A percentile compares a stretch with the other conserved stretches of the same genome.
phyloP scores from a whole-genome alignment of 1,140 invertebrate genomes.

The Drosophila seguyi region DNA sequence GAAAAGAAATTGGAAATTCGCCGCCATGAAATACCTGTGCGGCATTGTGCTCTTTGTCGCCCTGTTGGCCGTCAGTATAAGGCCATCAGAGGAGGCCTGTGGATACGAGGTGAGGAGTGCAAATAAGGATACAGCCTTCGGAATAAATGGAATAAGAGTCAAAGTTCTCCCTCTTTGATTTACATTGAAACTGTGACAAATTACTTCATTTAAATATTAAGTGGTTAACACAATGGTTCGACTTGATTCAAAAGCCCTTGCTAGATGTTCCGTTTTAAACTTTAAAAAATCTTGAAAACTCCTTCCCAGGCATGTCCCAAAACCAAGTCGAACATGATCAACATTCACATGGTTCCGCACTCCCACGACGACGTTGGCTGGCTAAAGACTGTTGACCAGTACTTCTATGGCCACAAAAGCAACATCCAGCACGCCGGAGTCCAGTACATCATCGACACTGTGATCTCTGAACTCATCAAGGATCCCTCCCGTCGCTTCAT shows the following conservation, averaged over 20 bases:
- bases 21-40: constrained; percentile 42
- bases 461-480: constrained; percentile 91
- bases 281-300: background rate
- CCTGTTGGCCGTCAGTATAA: constrained; percentile 34
- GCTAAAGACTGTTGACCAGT: constrained; percentile 97
- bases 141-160: background rate
- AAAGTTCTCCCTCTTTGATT: background rate
- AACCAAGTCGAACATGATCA: constrained; percentile 88
- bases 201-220: background rate
- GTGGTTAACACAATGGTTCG: too few species aligned
- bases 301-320: constrained; percentile 87
- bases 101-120: constrained; percentile 61
- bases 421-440: constrained; percentile 93
- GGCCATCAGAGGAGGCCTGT: constrained; percentile 48
- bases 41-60: constrained; percentile 39
- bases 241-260: background rate
- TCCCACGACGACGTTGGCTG: constrained; percentile 97
- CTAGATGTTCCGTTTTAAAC: background rate
- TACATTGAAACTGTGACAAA: too few species aligned
- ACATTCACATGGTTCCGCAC: constrained; percentile 93
- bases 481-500: constrained; percentile 91
- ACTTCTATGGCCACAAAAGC: constrained; percentile 92
- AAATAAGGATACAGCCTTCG: background rate
- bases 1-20: constrained; percentile 24
- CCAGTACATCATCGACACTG: constrained; percentile 96